Evolutionary conservation across 1,140 invertebrate species (phyloP).

Genomic region (Drosophila insularis): DNA sequence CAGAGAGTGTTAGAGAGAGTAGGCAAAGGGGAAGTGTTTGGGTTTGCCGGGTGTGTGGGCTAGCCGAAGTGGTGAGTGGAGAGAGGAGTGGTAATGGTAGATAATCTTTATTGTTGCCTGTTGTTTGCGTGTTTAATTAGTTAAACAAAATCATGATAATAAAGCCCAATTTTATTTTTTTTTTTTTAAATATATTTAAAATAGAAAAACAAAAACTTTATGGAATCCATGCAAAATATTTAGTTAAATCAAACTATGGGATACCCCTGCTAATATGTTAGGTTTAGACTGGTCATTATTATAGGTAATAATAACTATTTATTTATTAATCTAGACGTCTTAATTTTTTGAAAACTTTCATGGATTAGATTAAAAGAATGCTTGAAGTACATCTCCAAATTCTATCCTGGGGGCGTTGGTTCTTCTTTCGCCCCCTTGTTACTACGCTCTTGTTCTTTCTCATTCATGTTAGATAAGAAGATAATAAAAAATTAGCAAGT

Average conservation of each 20-base stretch:
- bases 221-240: neutral
- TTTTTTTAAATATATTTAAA: neutral
- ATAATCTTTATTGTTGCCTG: slow-evolving; percentile 24
- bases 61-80: neutral
- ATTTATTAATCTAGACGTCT: too few species aligned
- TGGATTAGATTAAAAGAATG: too few species aligned
- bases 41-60: neutral
- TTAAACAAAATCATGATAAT: slow-evolving; percentile 23
- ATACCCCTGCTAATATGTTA: neutral
- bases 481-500: neutral
- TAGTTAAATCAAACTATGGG: neutral
- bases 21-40: neutral
- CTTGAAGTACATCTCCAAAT: too few species aligned
- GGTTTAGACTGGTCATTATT: too few species aligned
- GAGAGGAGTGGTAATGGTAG: slow-evolving; percentile 3
- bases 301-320: too few species aligned
- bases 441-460: too few species aligned
- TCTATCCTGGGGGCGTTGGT: too few species aligned
- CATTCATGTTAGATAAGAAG: neutral
- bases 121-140: slow-evolving; percentile 47
- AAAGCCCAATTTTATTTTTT: slow-evolving; percentile 49
- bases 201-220: slow-evolving; percentile 5
- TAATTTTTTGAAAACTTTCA: too few species aligned
- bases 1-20: neutral
- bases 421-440: too few species aligned